A percentile compares a stretch with the other conserved stretches of the same genome.
These are phyloP conservation scores for Schrankia costaestrigalis DNA, from an alignment of 2,888 invertebrate species.

Conservation along the genomic window DNA sequence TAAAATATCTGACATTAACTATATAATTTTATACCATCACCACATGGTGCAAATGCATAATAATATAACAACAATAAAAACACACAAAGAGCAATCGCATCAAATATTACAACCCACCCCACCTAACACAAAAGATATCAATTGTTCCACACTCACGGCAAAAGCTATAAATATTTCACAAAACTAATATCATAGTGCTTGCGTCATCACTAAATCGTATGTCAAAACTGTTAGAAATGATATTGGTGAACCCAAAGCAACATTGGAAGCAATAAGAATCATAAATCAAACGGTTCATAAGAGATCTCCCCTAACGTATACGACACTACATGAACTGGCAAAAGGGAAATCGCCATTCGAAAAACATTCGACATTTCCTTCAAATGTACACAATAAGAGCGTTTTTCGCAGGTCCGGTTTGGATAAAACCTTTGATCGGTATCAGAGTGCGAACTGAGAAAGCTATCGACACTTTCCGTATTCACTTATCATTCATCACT, in stretches of 20 bases:
- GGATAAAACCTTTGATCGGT: constrained; percentile 65
- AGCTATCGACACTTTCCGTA: constrained; percentile 61
- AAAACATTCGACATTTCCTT: constrained; percentile 54
- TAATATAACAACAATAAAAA: constrained; percentile 4
- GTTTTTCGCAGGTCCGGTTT: constrained; percentile 51
- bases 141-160: constrained; percentile 21
- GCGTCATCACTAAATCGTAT: constrained; percentile 47
- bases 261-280: constrained; percentile 40
- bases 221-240: constrained; percentile 49
- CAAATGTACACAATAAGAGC: constrained; percentile 43
- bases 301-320: constrained; percentile 49
- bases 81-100: constrained; percentile 3
- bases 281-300: constrained; percentile 68
- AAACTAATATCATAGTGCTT: constrained; percentile 49
- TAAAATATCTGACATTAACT: too few relatives aligned
- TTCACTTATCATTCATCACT: constrained; percentile 59
- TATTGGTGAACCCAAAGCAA: constrained; percentile 50
- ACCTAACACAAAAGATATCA: constrained; percentile 26
- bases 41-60: too few relatives aligned
- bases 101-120: constrained; percentile 6
- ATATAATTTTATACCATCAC: too few relatives aligned
- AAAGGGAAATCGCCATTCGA: constrained; percentile 58
- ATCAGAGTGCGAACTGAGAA: constrained; percentile 63
- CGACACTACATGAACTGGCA: constrained; percentile 60
- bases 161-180: constrained; percentile 44